These are phyloP conservation scores for Mesorhabditis sp. DNA, from an alignment of 2,888 invertebrate species.

Conservation along the genomic window DNA sequence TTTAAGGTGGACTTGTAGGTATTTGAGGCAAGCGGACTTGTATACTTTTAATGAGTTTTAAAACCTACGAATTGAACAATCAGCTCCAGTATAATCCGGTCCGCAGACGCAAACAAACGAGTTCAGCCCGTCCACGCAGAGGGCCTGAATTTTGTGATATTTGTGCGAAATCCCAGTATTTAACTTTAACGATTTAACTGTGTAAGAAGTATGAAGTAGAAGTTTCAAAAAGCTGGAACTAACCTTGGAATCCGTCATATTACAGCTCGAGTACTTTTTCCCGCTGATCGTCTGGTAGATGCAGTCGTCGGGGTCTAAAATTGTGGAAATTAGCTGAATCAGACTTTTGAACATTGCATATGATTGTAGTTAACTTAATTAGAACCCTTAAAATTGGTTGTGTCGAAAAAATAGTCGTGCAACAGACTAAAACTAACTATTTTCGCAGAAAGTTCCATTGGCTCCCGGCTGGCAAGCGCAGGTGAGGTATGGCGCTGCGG, in stretches of 20 bases:
- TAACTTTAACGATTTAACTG: neutral
- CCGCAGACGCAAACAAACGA: neutral
- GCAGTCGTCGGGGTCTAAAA: slow-evolving; percentile 6
- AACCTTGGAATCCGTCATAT: neutral
- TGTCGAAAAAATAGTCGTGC: too few relatives aligned
- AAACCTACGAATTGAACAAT: neutral
- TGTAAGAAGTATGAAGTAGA: neutral
- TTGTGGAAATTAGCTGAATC: too few relatives aligned
- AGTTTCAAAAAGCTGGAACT: neutral
- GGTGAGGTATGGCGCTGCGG: neutral
- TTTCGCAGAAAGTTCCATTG: neutral
- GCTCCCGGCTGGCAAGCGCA: neutral
- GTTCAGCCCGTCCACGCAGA: neutral
- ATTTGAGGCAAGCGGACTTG: neutral
- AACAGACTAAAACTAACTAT: too few relatives aligned
- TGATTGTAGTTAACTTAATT: too few relatives aligned
- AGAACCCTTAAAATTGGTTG: too few relatives aligned
- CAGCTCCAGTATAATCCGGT: neutral
- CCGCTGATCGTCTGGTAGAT: neutral
- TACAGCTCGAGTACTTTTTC: neutral
- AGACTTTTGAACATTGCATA: too few relatives aligned
- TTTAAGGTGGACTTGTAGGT: neutral
- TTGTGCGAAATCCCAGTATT: neutral
- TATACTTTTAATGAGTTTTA: neutral
- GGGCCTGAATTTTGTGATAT: neutral